These are phyloP conservation scores for Oreohelix idahoensis DNA, from an alignment of 1,140 invertebrate genomes.

Conservation along the genomic window DNA sequence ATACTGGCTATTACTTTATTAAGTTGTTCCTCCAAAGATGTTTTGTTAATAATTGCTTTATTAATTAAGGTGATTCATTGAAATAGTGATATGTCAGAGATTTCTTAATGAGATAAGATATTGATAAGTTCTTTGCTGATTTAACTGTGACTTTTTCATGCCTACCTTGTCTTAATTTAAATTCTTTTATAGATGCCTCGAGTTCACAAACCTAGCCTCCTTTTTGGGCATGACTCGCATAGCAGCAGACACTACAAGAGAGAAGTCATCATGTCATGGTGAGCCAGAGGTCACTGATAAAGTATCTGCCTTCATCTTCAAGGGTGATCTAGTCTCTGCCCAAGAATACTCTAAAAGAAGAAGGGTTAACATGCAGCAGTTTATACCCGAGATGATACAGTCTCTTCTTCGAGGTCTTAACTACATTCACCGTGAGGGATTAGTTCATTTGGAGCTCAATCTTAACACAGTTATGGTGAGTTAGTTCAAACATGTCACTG, in stretches of 20 bases:
- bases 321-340: constrained; percentile 48
- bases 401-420: constrained; percentile 45
- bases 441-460: constrained; percentile 62
- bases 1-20: no score
- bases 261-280: not conserved
- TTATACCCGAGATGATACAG: constrained; percentile 42
- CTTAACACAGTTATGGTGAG: constrained; percentile 60
- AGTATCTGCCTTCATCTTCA: constrained; percentile 50
- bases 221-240: constrained; percentile 55
- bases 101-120: no score
- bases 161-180: no score
- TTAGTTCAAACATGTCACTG: not conserved
- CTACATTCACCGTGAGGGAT: constrained; percentile 54
- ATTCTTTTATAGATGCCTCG: constrained; percentile 47
- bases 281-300: not conserved
- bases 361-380: constrained; percentile 40
- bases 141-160: no score
- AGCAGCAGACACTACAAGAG: not conserved
- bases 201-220: constrained; percentile 34
- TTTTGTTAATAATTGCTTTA: no score
- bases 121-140: no score
- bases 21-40: no score
- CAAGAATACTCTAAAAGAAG: constrained; percentile 34
- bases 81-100: no score
- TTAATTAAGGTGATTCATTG: no score